phyloP scores from a whole-genome alignment of 2,113 vertebrate genomes.

The Naja naja region DNA sequence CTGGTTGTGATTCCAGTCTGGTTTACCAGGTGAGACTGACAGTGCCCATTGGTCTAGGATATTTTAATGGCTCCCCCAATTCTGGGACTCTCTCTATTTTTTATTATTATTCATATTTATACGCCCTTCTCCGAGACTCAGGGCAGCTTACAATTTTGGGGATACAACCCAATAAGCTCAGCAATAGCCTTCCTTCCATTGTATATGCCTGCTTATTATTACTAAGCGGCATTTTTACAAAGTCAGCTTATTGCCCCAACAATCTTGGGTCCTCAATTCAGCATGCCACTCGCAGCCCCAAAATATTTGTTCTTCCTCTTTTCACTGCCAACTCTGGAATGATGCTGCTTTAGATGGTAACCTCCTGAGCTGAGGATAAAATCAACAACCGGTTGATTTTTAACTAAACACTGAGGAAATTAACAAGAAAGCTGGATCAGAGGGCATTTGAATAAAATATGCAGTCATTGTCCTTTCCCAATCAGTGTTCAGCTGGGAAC shows the following conservation, averaged over 20 bases:
- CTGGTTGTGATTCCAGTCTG: not conserved
- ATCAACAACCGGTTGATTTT: slow-evolving; percentile 61
- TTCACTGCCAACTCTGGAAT: slow-evolving; percentile 25
- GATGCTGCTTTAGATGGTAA: slow-evolving; percentile 14
- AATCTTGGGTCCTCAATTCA: no score
- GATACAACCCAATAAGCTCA: no score
- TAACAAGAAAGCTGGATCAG: slow-evolving; percentile 50
- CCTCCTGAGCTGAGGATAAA: not conserved
- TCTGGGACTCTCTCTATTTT: no score
- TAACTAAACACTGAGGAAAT: slow-evolving; percentile 29
- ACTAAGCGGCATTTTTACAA: no score
- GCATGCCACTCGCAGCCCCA: no score
- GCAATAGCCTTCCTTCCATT: no score
- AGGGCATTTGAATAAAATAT: slow-evolving; percentile 61
- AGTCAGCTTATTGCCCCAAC: no score
- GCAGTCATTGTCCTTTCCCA: slow-evolving; percentile 61
- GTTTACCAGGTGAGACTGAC: not conserved
- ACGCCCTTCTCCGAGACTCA: no score
- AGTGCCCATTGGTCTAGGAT: not conserved
- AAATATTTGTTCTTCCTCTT: not conserved
- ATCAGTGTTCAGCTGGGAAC: slow-evolving; percentile 48
- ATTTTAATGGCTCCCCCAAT: not conserved
- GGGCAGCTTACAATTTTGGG: no score
- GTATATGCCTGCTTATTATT: no score
- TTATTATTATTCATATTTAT: no score